A percentile compares a stretch with the other conserved stretches of the same genome.
These are phyloP conservation scores for Malacoraja senta DNA, from an alignment of 2,797 vertebrate species.

Conservation along the genomic window DNA sequence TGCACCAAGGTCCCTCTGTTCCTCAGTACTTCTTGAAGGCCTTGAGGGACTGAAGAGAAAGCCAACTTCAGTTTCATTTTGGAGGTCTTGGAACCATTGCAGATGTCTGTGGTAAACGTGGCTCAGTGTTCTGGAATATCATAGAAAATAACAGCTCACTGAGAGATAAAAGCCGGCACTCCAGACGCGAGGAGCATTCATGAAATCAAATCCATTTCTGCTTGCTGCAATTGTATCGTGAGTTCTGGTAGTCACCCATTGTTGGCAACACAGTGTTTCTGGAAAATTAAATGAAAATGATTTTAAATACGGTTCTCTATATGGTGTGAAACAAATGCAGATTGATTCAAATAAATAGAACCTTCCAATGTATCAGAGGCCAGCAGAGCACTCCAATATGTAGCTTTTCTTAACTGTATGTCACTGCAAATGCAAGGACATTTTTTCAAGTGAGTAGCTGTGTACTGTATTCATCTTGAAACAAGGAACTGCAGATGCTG, in stretches of 20 bases:
- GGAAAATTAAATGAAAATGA: background rate
- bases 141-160: background rate
- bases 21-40: too few relatives aligned
- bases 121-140: background rate
- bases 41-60: too few relatives aligned
- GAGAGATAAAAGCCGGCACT: background rate
- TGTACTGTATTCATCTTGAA: too few relatives aligned
- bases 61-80: too few relatives aligned
- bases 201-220: background rate
- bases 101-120: background rate
- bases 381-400: background rate
- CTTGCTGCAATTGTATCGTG: background rate
- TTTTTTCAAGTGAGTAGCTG: background rate
- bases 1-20: too few relatives aligned
- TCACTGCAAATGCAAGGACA: background rate
- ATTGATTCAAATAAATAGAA: background rate
- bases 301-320: background rate
- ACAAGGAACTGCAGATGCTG: too few relatives aligned
- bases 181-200: background rate
- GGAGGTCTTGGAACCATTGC: background rate
- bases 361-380: background rate
- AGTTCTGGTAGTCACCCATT: background rate
- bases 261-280: background rate
- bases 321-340: background rate
- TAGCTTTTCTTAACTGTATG: background rate